phyloP scores from a whole-genome alignment of 2,113 vertebrate species.

The cattle (Bos taurus) region ARS-UCD2.0 NC_037331.1:52739001-52739500 shows the following conservation, averaged over 20 bases:
- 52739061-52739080: slow-evolving; percentile 56
- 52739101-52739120: slow-evolving; percentile 60
- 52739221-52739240: slow-evolving; percentile 70
- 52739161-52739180: slow-evolving; percentile 69
- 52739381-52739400: slow-evolving; percentile 60
- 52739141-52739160: slow-evolving; percentile 59
- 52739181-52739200: slow-evolving; percentile 61
- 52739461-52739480: slow-evolving; percentile 74
- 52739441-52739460: slow-evolving; percentile 73
- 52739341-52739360: slow-evolving; percentile 72
- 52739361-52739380: slow-evolving; percentile 53
- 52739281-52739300: slow-evolving; percentile 63
- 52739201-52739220: slow-evolving; percentile 56
- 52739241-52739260: slow-evolving; percentile 70
- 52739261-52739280: slow-evolving; percentile 41
- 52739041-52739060: slow-evolving; percentile 68
- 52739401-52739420: slow-evolving; percentile 76
- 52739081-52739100: slow-evolving; percentile 72
- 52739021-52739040: slow-evolving; percentile 60
- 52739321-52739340: slow-evolving; percentile 73
- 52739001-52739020: neutral
- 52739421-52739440: slow-evolving; percentile 72
- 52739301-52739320: slow-evolving; percentile 59
- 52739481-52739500: slow-evolving; percentile 78
- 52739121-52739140: slow-evolving; percentile 72